Base-by-base conservation (phyloP, 2,797 vertebrate genomes). In the Oryzias sinensis region DNA sequence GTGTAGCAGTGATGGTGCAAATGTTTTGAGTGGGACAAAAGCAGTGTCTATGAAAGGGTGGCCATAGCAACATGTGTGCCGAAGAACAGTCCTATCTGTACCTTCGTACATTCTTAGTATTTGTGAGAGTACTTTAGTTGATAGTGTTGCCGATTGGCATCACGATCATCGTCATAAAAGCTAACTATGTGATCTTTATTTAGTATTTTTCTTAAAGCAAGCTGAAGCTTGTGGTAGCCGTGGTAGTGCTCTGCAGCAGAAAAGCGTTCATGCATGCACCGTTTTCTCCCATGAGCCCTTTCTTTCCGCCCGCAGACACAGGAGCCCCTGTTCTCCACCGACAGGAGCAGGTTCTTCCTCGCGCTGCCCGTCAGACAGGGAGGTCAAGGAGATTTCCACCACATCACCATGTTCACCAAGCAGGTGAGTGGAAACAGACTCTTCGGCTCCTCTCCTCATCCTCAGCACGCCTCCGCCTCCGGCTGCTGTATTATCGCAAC, bases 311-410 rank as follows among this genome's bases (percentile, higher is more conserved):
- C 41, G 52, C 67, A 98, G 97, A 91, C 93, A 0, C 94, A 98
- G 71, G 91, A 94, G 64, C 88, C 90, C 1, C 75, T 90, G 51
- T 92, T 92, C 83, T 96, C 96, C 24, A 90, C 84, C 69, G 95
- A 99, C 14, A 83, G 91, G 63, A 94, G 84, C 46, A 91, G 88
- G 46, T 96, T 99, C 59, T 97, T 99, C 74, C 92, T 97, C 86
- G 93, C 91, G 0, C 92, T 96, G 46, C 97, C 97, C 0, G 93
- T 97, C 56, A 98, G 94, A 62, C 96, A 98, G 80, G 97, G 97
- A 0, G 96, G 95, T 1, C 93, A 94, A 2, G 96, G 96, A 8
- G 96, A 97, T 54, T 98, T 97, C 67, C 92, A 96, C 67, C 97
- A 99, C 86, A 90, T 98, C 68, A 93, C 95, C 4, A 98, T 97